These are phyloP conservation scores for Dermolepida albohirtum DNA, from an alignment of 2,888 invertebrate species.

Conservation along the genomic window DNA sequence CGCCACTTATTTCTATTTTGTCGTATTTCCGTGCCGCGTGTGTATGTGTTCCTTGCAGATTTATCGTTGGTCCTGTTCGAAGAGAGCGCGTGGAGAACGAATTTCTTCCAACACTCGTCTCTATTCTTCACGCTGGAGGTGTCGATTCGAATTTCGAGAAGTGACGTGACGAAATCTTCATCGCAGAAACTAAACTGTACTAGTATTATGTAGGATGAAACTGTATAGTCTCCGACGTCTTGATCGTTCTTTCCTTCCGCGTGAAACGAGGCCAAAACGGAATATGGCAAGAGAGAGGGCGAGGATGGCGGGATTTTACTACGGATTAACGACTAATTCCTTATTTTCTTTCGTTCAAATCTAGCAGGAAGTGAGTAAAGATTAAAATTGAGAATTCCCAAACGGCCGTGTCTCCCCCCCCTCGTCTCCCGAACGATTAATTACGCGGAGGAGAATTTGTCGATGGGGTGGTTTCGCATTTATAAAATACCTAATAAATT, in stretches of 20 bases:
- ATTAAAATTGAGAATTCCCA: slow-evolving; percentile 26
- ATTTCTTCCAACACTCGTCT: no score
- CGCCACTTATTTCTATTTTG: slow-evolving; percentile 4
- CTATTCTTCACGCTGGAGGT: no score
- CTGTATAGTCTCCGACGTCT: no score
- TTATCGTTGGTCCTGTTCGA: slow-evolving; percentile 57
- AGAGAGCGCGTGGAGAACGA: neutral
- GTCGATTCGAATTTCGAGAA: no score
- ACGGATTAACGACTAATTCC: slow-evolving; percentile 29
- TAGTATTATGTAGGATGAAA: no score
- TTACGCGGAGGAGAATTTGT: neutral
- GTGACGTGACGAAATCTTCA: no score
- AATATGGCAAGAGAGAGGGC: neutral
- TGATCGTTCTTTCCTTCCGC: no score
- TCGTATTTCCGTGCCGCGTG: slow-evolving; percentile 6
- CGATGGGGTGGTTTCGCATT: neutral
- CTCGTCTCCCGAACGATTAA: neutral
- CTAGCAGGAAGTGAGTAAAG: slow-evolving; percentile 25
- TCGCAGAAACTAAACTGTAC: no score
- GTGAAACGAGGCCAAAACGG: no score
- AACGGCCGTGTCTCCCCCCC: neutral
- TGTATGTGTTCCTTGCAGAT: slow-evolving; percentile 52
- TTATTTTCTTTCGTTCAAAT: slow-evolving; percentile 29
- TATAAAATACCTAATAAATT: no score
- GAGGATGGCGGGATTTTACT: slow-evolving; percentile 4